Evolutionary conservation across 2,888 invertebrate species (phyloP).

Genomic region (Bembecia ichneumoniformis): DNA sequence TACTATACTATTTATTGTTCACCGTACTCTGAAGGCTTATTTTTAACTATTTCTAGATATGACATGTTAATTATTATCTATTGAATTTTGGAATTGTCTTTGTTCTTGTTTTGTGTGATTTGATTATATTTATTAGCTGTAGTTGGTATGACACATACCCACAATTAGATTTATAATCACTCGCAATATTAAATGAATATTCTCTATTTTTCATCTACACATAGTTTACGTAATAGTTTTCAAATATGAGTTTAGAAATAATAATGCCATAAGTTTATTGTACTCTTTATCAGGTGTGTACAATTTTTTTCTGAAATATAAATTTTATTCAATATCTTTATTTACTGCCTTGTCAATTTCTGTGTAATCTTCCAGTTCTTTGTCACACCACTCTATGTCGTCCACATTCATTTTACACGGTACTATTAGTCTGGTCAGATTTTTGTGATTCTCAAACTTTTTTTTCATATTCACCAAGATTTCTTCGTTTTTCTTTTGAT

Average conservation of each 20-base stretch:
- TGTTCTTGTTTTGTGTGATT: slow-evolving; percentile 19
- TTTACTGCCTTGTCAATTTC: slow-evolving; percentile 36
- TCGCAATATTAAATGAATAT: slow-evolving; percentile 28
- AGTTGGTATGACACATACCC: slow-evolving; percentile 22
- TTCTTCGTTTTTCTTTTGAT: slow-evolving; percentile 57
- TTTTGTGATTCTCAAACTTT: slow-evolving; percentile 41
- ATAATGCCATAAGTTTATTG: slow-evolving; percentile 53
- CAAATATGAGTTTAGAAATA: slow-evolving; percentile 47
- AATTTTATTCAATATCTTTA: slow-evolving; percentile 59
- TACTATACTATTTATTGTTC: slow-evolving; percentile 15
- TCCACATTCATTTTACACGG: slow-evolving; percentile 27
- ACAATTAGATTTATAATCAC: slow-evolving; percentile 35
- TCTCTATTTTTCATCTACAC: slow-evolving; percentile 57
- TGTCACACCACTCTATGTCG: slow-evolving; percentile 34
- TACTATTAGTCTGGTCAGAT: slow-evolving; percentile 23
- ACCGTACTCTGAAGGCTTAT: slow-evolving; percentile 7
- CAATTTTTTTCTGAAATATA: slow-evolving; percentile 67
- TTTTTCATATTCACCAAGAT: slow-evolving; percentile 37
- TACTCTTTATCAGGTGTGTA: slow-evolving; percentile 68
- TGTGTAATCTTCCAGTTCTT: slow-evolving; percentile 32
- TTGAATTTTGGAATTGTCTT: slow-evolving; percentile 17
- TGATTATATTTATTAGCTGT: background rate
- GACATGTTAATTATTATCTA: slow-evolving; percentile 27
- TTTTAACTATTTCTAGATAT: slow-evolving; percentile 23
- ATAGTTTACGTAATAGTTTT: slow-evolving; percentile 40